A percentile compares a stretch with the other conserved stretches of the same genome.
These are phyloP conservation scores for Lepidurus apus DNA, from an alignment of 1,140 invertebrate species.

Conservation along the genomic window DNA sequence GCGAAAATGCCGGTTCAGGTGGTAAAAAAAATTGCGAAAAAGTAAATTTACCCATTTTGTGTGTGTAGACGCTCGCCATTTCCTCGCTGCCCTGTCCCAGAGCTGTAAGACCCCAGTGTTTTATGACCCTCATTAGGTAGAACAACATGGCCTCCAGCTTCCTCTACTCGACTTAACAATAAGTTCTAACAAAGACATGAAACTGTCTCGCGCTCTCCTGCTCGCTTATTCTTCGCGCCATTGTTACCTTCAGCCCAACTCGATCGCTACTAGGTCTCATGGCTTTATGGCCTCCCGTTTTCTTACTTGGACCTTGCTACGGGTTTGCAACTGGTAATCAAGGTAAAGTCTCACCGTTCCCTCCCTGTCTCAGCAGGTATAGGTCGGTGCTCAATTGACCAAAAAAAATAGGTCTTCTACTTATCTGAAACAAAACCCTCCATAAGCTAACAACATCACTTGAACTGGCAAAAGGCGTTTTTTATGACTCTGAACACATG, in stretches of 20 bases:
- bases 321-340: background rate
- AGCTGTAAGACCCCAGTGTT: background rate
- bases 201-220: conserved; percentile 7
- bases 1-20: background rate
- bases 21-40: background rate
- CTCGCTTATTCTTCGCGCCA: background rate
- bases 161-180: background rate
- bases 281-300: background rate
- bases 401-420: background rate
- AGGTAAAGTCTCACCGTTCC: background rate
- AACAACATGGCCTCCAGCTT: conserved; percentile 15
- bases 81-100: background rate
- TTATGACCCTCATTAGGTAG: conserved; percentile 12
- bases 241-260: background rate
- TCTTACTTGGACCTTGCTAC: background rate
- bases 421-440: background rate
- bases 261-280: background rate
- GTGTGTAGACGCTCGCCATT: background rate
- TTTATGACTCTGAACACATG: too few species aligned
- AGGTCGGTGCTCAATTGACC: background rate
- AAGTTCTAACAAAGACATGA: background rate
- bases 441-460: too few species aligned
- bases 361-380: background rate
- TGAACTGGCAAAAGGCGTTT: too few species aligned
- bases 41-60: background rate